Base-by-base conservation (phyloP, 2,797 vertebrate genomes). In the Pangasius larnaudii region DNA sequence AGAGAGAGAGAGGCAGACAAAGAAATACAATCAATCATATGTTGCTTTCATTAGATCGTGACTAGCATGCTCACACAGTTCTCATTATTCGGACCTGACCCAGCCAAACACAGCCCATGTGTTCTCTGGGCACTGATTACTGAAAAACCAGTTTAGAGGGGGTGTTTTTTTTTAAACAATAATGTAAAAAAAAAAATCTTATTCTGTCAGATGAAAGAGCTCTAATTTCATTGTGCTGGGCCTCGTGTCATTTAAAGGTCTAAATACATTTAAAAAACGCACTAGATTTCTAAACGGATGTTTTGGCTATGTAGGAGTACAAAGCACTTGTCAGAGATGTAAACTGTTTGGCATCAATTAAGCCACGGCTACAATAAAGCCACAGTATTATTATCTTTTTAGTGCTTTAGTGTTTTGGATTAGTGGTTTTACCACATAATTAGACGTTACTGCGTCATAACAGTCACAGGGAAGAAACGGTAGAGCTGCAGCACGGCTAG, bases 21-120 rank as follows among this genome's bases (percentile, higher is more conserved):
- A 90, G 61, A 87, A 88, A 89, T 53, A 83, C 67, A 77, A 86
- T 90, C 82, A 85, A 87, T 95, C 93, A 95, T 94, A 94, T 94
- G 92, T 90, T 94, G 89, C 84, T 90, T 91, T 93, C 94, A 92
- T 95, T 95, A 94, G 85, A 91, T 86, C 87, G 91, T 94, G 93
- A 92, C 93, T 90, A 93, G 92, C 90, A 86, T 90, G 87, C 89
- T 88, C 89, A 92, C 93, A 91, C 42, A 72, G 86, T 77, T 42
- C 92, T 91, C 92, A 92, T 94, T 92, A 92, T 92, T 93, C 91
- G 91, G 91, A 91, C 65, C 61, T 91, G 86, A 81, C 84, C 42
- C 42, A 61, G 88, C 77, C 77, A 74, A 88, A 86, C 77, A 36
- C n/a, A 27, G 53, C 65, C 88, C 88, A 82, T 82, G 84, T 82